phyloP scores from a whole-genome alignment of 2,797 vertebrate species.

The Platyrinchus mystaceus region DNA sequence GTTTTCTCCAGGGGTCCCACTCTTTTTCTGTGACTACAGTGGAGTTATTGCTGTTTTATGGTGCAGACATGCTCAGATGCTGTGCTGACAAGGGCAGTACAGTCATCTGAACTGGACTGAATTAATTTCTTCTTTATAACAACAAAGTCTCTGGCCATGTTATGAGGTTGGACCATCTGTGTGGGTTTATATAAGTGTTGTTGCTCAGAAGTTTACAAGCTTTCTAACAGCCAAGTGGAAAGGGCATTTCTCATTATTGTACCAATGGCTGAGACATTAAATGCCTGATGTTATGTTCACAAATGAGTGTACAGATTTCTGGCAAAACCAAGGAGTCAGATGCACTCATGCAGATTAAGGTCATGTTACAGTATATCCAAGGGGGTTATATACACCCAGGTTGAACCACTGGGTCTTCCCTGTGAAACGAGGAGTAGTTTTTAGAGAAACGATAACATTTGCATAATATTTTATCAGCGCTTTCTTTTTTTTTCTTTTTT shows the following conservation, averaged over 20 bases:
- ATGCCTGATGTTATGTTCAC: conserved; percentile 33
- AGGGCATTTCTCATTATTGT: conserved; percentile 35
- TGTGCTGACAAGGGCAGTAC: neutral
- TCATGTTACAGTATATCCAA: neutral
- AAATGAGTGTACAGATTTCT: conserved; percentile 43
- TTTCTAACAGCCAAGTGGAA: conserved; percentile 39
- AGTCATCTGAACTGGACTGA: neutral
- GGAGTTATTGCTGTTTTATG: neutral
- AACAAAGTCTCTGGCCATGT: neutral
- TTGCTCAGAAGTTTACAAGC: conserved; percentile 37
- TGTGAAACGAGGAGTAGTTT: neutral
- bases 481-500: neutral
- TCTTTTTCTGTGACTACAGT: neutral
- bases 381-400: neutral
- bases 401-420: neutral
- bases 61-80: neutral
- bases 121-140: neutral
- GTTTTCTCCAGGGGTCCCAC: neutral
- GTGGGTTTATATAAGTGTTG: neutral
- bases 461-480: neutral
- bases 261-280: neutral
- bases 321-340: conserved; percentile 25
- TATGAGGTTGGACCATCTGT: conserved; percentile 11
- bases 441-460: neutral
- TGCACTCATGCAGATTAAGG: conserved; percentile 33